Percentiles rank a stretch among this genome's conserved stretches.
phyloP scores from a whole-genome alignment of 2,113 vertebrate genomes.

The Willisornis vidua region DNA sequence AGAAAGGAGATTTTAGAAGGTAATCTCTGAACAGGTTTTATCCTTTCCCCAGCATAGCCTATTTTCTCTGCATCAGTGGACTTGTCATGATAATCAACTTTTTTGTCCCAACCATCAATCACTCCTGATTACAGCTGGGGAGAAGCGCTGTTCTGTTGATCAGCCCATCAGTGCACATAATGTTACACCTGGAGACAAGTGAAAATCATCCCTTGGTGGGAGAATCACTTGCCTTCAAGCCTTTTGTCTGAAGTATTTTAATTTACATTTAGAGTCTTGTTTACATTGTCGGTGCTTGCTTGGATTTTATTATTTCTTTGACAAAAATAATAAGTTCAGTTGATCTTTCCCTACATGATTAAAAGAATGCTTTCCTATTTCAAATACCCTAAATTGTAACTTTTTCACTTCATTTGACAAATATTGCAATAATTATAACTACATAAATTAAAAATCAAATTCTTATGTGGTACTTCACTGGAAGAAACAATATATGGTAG shows the following conservation, averaged over 20 bases:
- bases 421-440: slow-evolving; percentile 52
- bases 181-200: slow-evolving; percentile 78
- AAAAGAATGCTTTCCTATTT: not conserved
- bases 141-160: slow-evolving; percentile 78
- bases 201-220: slow-evolving; percentile 67
- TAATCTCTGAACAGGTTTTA: slow-evolving; percentile 63
- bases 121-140: slow-evolving; percentile 77
- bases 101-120: slow-evolving; percentile 83
- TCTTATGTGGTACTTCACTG: not conserved
- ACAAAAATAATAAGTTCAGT: slow-evolving; percentile 38
- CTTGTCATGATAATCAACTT: slow-evolving; percentile 83
- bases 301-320: slow-evolving; percentile 40
- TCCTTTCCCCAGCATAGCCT: slow-evolving; percentile 74
- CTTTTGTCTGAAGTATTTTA: slow-evolving; percentile 64
- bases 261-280: slow-evolving; percentile 59
- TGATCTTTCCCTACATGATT: slow-evolving; percentile 5
- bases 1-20: slow-evolving; percentile 58
- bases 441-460: slow-evolving; percentile 48
- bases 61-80: slow-evolving; percentile 78
- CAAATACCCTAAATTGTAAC: not conserved
- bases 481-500: not conserved
- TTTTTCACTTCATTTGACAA: slow-evolving; percentile 18
- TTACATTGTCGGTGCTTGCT: slow-evolving; percentile 52
- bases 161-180: slow-evolving; percentile 78
- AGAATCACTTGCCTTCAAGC: slow-evolving; percentile 64